A percentile compares a stretch with the other conserved stretches of the same genome.
These are phyloP conservation scores for Xiphorhynchus erythropygius DNA, from an alignment of 2,797 vertebrate species.

Conservation along the genomic window DNA sequence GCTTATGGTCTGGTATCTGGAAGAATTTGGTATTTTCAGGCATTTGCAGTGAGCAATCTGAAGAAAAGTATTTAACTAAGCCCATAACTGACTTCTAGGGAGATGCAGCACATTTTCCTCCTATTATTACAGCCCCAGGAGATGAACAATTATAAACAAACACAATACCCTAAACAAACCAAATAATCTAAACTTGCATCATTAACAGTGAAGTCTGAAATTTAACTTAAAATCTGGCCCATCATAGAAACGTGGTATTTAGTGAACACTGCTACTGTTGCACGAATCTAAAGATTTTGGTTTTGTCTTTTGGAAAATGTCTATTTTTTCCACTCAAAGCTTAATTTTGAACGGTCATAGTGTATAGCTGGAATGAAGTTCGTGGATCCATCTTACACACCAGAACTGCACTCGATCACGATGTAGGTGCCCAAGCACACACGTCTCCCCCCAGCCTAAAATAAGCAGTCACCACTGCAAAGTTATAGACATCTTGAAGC, in stretches of 20 bases:
- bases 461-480: too few species aligned
- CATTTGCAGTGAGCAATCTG: background rate
- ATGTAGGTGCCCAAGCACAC: background rate
- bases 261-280: background rate
- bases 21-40: background rate
- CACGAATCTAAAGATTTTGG: background rate
- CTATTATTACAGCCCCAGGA: background rate
- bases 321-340: background rate
- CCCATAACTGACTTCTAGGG: background rate
- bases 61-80: background rate
- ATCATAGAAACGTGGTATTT: background rate
- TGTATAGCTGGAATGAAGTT: background rate
- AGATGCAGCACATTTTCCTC: background rate
- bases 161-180: background rate
- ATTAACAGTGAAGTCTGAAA: background rate
- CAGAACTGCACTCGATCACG: rapidly evolving
- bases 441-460: background rate
- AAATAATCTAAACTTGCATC: background rate
- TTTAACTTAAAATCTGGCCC: background rate
- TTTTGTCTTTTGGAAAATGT: background rate
- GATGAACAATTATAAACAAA: background rate
- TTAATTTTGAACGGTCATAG: background rate
- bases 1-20: background rate
- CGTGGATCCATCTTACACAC: background rate
- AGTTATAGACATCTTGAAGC: background rate